These are phyloP conservation scores for Heliconius nattereri DNA, from an alignment of 1,140 invertebrate species.

Conservation along the genomic window DNA sequence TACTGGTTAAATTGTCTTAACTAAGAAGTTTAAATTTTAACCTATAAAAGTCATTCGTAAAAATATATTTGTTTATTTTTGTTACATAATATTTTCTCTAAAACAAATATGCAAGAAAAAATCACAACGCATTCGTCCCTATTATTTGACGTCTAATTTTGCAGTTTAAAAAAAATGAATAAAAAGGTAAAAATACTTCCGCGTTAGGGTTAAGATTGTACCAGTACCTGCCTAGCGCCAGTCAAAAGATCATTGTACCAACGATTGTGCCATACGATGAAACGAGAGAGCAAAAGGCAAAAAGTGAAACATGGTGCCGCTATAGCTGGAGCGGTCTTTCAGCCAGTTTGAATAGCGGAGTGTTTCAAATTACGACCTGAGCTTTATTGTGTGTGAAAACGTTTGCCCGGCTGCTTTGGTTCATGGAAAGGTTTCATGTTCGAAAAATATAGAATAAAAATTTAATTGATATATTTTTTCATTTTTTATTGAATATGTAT, in stretches of 20 bases:
- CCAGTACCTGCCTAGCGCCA: constrained; percentile 50
- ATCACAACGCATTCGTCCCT: constrained; percentile 16
- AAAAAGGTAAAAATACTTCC: constrained; percentile 41
- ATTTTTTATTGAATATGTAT: too few relatives aligned
- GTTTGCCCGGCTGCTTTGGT: constrained; percentile 32
- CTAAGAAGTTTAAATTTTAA: neutral
- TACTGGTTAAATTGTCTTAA: too few relatives aligned
- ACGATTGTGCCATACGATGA: constrained; percentile 46
- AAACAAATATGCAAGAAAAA: constrained; percentile 16
- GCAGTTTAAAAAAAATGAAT: constrained; percentile 47
- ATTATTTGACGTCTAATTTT: constrained; percentile 51
- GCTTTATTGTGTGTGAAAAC: constrained; percentile 51
- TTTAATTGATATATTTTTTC: too few relatives aligned
- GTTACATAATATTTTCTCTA: neutral
- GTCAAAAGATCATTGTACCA: constrained; percentile 71
- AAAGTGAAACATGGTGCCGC: constrained; percentile 41
- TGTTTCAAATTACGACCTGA: constrained; percentile 56
- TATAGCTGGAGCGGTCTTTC: constrained; percentile 49
- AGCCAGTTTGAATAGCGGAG: constrained; percentile 50
- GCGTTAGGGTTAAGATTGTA: constrained; percentile 44
- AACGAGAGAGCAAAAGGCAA: constrained; percentile 51
- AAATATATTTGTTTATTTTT: neutral
- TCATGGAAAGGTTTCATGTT: neutral
- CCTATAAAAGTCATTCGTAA: neutral
- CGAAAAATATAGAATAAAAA: neutral